Evolutionary conservation across 2,113 vertebrate species (phyloP), one percentile per base, ranked within the genome.

Genomic region (Laterallus jamaicensis): DNA sequence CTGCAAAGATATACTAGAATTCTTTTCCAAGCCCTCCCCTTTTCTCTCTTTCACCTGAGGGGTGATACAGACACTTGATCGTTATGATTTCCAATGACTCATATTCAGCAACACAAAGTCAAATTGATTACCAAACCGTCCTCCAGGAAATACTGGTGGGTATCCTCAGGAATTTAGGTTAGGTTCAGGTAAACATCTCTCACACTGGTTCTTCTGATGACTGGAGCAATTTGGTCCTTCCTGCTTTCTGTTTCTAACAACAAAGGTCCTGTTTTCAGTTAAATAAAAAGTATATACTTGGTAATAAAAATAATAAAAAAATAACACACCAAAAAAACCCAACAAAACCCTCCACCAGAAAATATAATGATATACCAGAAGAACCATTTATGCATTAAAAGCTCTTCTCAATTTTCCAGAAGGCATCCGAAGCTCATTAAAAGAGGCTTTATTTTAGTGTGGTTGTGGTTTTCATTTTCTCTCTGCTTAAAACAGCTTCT

Each of bases 121-220:
- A 96, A 96, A 87, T 50, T 87, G 92, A 94, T 96, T 73, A 95
- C 88, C 40, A 79, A 80, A 82, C 50, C 52, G 75, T 95, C 44
- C 50, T 84, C 66, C 92, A 95, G 93, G 93, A 96, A 97, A 96
- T 97, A 91, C 92, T 93, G 83, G 93, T 95, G 95, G 96, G 95
- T 96, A 89, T 94, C 86, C 88, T 96, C 91, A 94, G 96, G 96
- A 97, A 96, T 96, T 93, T 86, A 90, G 58, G 92, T 88, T 96
- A 94, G 83, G 37, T 93, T 96, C 92, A 96, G 95, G 96, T 97
- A 96, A 96, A 96, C 92, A 94, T 89, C 66, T 86, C 80, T 93
- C 80, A 95, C 90, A 96, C 82, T 94, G 40, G 60, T 92, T 87
- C 84, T 91, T 96, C 81, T 92, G 91, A 97, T 90, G 93, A 69